These are phyloP conservation scores for Apostichopus californicus DNA, from an alignment of 35 echinoderm and acorn worm species.

Conservation along the genomic window DNA sequence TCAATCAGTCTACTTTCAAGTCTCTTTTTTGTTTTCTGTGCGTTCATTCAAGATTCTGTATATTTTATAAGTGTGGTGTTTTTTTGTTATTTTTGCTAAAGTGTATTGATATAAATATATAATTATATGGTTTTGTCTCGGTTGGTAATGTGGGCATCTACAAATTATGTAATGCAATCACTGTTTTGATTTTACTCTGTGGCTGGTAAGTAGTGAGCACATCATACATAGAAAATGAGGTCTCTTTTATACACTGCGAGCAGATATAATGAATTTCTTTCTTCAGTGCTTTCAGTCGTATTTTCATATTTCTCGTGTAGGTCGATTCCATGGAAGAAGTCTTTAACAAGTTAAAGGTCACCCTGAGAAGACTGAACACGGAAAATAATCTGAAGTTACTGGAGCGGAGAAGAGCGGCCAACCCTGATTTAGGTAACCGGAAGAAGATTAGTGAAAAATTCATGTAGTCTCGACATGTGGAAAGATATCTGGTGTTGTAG, in stretches of 20 bases:
- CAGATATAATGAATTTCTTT: neutral
- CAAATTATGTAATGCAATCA: no score
- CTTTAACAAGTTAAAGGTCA: conserved; percentile 54
- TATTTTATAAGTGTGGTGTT: neutral
- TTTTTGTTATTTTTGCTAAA: no score
- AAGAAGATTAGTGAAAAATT: neutral
- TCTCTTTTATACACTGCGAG: no score
- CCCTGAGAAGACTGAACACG: conserved; percentile 53
- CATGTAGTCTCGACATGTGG: no score
- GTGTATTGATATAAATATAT: no score
- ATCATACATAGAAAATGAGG: no score
- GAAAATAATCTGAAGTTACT: conserved; percentile 65
- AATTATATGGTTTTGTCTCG: no score
- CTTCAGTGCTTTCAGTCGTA: neutral
- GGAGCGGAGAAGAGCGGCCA: conserved; percentile 57
- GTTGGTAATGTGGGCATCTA: no score
- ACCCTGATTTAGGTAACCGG: conserved; percentile 55
- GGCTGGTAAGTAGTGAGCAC: no score
- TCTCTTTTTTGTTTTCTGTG: neutral
- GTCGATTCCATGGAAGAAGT: conserved; percentile 63
- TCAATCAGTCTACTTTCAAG: neutral
- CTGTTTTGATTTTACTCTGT: no score
- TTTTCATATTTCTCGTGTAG: conserved; percentile 10
- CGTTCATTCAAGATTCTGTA: neutral
- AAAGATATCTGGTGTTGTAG: no score